Conservation (phyloP, 2,797 vertebrate species). For the Lateolabrax maculatus region DNA sequence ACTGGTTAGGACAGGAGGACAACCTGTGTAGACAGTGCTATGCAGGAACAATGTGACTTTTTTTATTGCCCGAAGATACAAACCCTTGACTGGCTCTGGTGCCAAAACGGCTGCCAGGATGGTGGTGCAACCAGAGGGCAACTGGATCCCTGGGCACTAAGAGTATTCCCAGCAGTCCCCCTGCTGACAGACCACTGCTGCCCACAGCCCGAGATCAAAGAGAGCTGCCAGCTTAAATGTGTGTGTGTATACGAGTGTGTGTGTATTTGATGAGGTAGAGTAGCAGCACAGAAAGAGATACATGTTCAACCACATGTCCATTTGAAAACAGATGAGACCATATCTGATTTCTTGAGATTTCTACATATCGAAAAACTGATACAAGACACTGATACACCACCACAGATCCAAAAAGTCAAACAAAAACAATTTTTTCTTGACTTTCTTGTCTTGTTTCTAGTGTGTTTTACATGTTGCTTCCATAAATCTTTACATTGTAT, state of each 20-base stretch:
- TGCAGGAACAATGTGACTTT: constrained; percentile 58
- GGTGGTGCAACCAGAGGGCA: constrained; percentile 44
- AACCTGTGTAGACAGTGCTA: constrained; percentile 28
- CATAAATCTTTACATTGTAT: background rate
- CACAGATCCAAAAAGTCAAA: background rate
- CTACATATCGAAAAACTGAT: background rate
- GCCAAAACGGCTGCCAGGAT: constrained; percentile 40
- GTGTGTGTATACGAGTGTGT: constrained; percentile 3
- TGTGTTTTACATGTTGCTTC: background rate
- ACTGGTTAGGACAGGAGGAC: constrained; percentile 17
- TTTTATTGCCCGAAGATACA: constrained; percentile 48
- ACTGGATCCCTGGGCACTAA: constrained; percentile 65
- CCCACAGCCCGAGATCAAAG: constrained; percentile 47
- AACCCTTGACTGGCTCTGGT: constrained; percentile 42
- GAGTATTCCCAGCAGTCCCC: constrained; percentile 59
- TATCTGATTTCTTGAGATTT: background rate
- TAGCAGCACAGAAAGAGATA: background rate
- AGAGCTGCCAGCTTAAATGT: background rate
- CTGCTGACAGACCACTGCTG: constrained; percentile 72
- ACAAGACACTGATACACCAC: background rate
- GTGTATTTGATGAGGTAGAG: background rate
- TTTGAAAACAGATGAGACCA: background rate
- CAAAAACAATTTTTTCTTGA: background rate
- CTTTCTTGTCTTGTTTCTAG: background rate
- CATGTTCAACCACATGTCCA: constrained; percentile 1